phyloP scores from a whole-genome alignment of 2,888 invertebrate genomes.

The Ormyrus pomaceus region DNA sequence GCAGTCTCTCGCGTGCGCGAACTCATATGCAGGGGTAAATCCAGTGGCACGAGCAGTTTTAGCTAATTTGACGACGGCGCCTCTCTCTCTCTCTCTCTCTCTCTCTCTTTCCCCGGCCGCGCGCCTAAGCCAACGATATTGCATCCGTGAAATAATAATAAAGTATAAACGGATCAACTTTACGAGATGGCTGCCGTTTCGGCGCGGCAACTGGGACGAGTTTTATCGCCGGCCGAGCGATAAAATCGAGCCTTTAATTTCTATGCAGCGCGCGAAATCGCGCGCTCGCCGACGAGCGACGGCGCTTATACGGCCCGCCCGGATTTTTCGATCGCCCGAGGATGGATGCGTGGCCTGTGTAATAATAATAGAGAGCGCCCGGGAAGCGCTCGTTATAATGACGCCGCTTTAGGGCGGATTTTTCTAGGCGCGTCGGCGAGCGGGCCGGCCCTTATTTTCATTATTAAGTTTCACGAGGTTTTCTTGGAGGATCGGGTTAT shows the following conservation, averaged over 20 bases:
- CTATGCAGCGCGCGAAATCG: constrained; percentile 32
- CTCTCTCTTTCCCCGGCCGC: constrained; percentile 9
- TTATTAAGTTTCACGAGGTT: too few species aligned
- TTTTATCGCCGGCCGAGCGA: constrained; percentile 65
- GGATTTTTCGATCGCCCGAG: constrained; percentile 9
- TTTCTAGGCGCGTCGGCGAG: neutral
- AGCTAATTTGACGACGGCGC: constrained; percentile 72
- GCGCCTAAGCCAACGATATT: constrained; percentile 69
- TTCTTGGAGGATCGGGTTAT: too few species aligned
- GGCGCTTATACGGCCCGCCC: neutral
- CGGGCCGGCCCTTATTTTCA: too few species aligned
- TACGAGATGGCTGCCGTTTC: constrained; percentile 65
- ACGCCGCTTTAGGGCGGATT: neutral
- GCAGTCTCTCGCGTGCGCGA: neutral
- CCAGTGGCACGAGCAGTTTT: constrained; percentile 67
- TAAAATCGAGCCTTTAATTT: constrained; percentile 57
- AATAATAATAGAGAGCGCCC: neutral
- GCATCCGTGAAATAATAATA: constrained; percentile 75
- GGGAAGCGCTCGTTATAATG: neutral
- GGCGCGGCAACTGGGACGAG: constrained; percentile 54
- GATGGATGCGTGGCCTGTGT: neutral
- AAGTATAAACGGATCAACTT: constrained; percentile 75
- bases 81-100: constrained; percentile 27
- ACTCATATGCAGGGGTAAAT: constrained; percentile 63
- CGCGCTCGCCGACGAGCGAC: too few species aligned